Percentiles rank a stretch among this genome's conserved stretches.
These are phyloP conservation scores for Microhierax caerulescens DNA, from an alignment of 2,797 vertebrate species.

Conservation along the genomic window DNA sequence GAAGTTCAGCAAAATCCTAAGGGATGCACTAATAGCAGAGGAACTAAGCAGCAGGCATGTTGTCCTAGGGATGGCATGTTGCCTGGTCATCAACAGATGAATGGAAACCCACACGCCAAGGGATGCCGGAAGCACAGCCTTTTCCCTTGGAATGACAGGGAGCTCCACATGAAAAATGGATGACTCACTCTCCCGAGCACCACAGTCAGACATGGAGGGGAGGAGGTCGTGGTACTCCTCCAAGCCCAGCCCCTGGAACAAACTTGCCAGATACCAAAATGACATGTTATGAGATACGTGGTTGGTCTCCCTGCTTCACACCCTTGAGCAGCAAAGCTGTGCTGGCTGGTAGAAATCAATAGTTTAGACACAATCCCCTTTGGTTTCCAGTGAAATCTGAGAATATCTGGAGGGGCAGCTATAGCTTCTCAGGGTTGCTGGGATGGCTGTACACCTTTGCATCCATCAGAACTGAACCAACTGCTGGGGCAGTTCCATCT, in stretches of 20 bases:
- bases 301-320: not conserved
- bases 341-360: not conserved
- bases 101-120: not conserved
- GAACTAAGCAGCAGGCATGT: constrained; percentile 27
- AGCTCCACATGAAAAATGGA: constrained; percentile 23
- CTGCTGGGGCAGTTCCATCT: not conserved
- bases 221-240: not conserved
- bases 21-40: not conserved
- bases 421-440: not conserved
- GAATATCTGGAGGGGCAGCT: not conserved
- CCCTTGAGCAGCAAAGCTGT: not conserved
- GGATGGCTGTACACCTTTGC: not conserved
- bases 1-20: not conserved
- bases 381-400: not conserved
- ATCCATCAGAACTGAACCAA: not conserved
- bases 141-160: not conserved
- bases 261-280: constrained; percentile 16
- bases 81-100: not conserved
- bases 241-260: not conserved
- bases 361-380: not conserved
- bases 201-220: not conserved
- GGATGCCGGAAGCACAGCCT: not conserved
- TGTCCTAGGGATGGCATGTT: not conserved
- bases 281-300: not conserved
- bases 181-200: constrained; percentile 18